Conservation (phyloP, 35 echinoderm and acorn worm species). For the Lytechinus pictus region DNA sequence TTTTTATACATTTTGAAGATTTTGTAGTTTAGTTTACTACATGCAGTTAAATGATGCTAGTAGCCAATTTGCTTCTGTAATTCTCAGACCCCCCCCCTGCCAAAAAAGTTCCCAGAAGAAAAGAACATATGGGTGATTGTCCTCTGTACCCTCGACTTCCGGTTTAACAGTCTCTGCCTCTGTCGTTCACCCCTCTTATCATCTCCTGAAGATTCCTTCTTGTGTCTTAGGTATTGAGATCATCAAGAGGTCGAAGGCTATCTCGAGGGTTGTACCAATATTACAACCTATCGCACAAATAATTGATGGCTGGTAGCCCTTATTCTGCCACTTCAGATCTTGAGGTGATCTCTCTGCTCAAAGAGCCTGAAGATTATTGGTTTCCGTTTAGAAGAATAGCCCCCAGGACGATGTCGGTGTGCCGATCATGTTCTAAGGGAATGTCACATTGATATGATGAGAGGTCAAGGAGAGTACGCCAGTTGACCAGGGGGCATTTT, state of each 20-base stretch:
- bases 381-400: not conserved
- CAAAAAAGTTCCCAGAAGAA: not conserved
- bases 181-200: conserved; percentile 1
- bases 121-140: not conserved
- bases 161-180: not conserved
- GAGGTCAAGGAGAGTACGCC: not conserved
- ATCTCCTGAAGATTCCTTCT: not conserved
- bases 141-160: not conserved
- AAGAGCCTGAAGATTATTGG: not conserved
- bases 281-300: not conserved
- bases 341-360: not conserved
- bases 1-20: no score
- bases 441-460: not conserved
- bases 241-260: not conserved
- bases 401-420: not conserved
- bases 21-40: no score
- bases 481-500: not conserved
- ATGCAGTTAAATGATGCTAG: no score
- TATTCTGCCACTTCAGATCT: not conserved
- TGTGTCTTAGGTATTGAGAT: not conserved
- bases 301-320: not conserved
- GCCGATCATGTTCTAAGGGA: not conserved
- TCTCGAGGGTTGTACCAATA: not conserved
- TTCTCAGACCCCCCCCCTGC: not conserved
- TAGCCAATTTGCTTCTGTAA: no score